Percentiles rank a stretch among this genome's conserved stretches.
phyloP scores from a whole-genome alignment of 30 jellyfish, hydroid and myxozoan genomes.

The Aurelia aurita complex sp. Pacific region DNA sequence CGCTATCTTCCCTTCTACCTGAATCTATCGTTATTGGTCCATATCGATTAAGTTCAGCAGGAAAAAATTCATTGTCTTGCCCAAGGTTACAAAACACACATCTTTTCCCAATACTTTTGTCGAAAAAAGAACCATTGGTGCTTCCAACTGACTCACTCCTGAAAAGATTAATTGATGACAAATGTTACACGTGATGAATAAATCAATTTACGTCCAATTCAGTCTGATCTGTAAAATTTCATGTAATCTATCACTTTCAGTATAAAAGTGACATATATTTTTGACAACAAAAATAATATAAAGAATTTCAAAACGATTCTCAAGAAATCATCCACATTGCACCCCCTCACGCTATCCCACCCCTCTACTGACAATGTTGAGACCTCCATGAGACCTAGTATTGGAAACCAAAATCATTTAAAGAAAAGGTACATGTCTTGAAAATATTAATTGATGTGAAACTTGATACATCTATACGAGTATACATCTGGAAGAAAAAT shows the following conservation, averaged over 20 bases:
- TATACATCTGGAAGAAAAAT: too few species aligned
- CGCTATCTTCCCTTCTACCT: constrained; percentile 16
- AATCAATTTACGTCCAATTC: not conserved
- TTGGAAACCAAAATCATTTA: too few species aligned
- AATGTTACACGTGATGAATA: not conserved
- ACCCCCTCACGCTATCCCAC: too few species aligned
- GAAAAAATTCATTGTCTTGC: constrained; percentile 60
- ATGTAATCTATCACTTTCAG: too few species aligned
- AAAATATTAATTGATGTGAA: too few species aligned
- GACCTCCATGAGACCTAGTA: too few species aligned
- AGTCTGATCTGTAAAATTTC: too few species aligned
- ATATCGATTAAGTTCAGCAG: constrained; percentile 62
- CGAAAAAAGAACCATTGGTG: not conserved
- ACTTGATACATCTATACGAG: too few species aligned
- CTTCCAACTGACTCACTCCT: constrained; percentile 55
- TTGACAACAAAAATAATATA: not conserved
- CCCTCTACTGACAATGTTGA: too few species aligned
- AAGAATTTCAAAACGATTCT: not conserved
- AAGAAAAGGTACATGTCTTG: too few species aligned
- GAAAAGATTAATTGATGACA: not conserved
- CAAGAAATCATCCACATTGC: too few species aligned
- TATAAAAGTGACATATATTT: too few species aligned
- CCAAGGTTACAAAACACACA: constrained; percentile 82
- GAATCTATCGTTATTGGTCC: constrained; percentile 69
- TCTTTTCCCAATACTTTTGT: constrained; percentile 38